Percentiles rank a stretch among this genome's conserved stretches.
Conservation (phyloP, 2,113 vertebrate genomes). For the Antechinus stuartii region DNA sequence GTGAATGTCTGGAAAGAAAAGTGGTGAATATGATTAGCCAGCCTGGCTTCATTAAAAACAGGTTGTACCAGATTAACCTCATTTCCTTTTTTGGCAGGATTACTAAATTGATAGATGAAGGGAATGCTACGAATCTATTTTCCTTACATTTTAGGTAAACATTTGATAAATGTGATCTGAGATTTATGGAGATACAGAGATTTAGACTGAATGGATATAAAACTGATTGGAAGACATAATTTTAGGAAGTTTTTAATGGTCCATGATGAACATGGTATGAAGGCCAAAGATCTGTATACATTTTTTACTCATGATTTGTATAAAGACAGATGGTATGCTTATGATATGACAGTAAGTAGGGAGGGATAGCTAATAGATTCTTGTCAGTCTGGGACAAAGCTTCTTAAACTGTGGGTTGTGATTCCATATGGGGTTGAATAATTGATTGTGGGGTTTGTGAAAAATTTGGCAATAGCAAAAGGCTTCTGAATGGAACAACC, state of each 20-base stretch:
- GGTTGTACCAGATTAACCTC: background rate
- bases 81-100: background rate
- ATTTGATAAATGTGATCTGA: background rate
- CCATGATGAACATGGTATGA: background rate
- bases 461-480: too few species aligned
- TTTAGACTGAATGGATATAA: background rate
- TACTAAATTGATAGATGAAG: background rate
- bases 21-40: background rate
- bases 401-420: too few species aligned
- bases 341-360: background rate
- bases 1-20: background rate
- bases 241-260: background rate
- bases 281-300: background rate
- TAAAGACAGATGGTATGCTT: background rate
- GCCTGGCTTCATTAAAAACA: background rate
- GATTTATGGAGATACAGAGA: background rate
- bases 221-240: background rate
- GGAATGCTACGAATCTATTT: background rate
- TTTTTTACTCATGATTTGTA: background rate
- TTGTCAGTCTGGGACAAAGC: background rate
- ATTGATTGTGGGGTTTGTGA: too few species aligned
- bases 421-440: too few species aligned
- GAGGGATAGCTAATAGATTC: background rate
- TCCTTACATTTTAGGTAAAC: background rate
- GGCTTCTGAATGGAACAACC: too few species aligned